Conservation (phyloP, 2,888 invertebrate genomes). For the Torymus aiolomorphi region DNA sequence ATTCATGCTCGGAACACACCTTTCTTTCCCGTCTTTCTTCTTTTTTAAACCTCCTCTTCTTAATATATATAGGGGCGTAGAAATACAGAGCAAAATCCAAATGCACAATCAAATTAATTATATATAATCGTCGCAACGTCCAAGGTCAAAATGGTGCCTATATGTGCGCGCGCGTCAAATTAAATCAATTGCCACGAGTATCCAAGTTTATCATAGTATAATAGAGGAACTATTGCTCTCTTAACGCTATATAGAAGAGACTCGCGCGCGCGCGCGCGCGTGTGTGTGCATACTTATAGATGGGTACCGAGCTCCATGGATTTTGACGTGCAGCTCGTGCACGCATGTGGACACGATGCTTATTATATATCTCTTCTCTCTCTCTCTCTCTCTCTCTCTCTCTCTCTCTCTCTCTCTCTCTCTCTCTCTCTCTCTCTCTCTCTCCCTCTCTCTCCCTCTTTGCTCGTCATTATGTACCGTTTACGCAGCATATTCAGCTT, state of each 20-base stretch:
- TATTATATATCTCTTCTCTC: too few species aligned
- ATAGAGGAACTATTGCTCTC: constrained; percentile 51
- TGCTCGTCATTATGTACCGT: constrained; percentile 4
- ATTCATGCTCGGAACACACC: constrained; percentile 41
- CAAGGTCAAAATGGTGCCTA: constrained; percentile 15
- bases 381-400: too few species aligned
- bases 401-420: too few species aligned
- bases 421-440: too few species aligned
- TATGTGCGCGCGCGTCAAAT: not conserved
- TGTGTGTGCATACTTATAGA: not conserved
- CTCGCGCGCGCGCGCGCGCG: too few species aligned
- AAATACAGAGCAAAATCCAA: constrained; percentile 13
- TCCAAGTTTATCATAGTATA: constrained; percentile 36
- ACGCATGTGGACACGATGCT: too few species aligned
- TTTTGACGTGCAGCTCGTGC: not conserved
- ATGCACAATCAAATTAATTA: constrained; percentile 33
- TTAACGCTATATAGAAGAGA: constrained; percentile 28
- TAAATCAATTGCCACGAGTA: constrained; percentile 34
- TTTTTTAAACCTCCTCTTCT: not conserved
- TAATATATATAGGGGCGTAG: too few species aligned
- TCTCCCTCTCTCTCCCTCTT: too few species aligned
- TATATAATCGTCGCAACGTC: constrained; percentile 3
- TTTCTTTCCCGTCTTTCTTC: not conserved
- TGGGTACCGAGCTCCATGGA: constrained; percentile 6
- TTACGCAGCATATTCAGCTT: constrained; percentile 9